Conservation (phyloP, 2,113 vertebrate species). For the Cyprinodon tularosa region DNA sequence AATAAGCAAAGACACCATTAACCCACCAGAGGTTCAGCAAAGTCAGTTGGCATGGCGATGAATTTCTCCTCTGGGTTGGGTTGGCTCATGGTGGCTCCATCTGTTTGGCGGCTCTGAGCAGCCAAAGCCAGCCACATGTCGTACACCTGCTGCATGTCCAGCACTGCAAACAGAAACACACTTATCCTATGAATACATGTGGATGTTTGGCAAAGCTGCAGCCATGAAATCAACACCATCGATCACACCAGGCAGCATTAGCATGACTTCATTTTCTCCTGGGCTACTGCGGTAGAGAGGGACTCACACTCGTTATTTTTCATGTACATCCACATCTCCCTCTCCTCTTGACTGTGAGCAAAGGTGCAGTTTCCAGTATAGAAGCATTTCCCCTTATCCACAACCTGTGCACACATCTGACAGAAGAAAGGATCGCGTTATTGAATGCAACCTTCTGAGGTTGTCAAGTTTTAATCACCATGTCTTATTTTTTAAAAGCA, state of each 20-base stretch:
- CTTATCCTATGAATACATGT: background rate
- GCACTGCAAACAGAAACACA: constrained; percentile 73
- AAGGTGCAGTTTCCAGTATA: constrained; percentile 92
- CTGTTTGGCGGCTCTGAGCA: constrained; percentile 80
- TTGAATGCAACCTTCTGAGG: background rate
- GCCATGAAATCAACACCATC: background rate
- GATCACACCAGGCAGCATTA: background rate
- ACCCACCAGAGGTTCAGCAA: constrained; percentile 88
- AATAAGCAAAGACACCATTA: background rate
- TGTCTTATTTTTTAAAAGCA: background rate
- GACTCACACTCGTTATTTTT: constrained; percentile 92
- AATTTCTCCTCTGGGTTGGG: constrained; percentile 83
- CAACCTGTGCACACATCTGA: constrained; percentile 91
- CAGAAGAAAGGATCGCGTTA: constrained; percentile 10
- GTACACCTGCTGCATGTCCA: constrained; percentile 94
- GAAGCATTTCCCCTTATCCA: constrained; percentile 89
- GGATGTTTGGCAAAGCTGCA: background rate
- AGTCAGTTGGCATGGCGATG: constrained; percentile 95
- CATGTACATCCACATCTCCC: constrained; percentile 97
- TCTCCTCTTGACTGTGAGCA: constrained; percentile 94
- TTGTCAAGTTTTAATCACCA: background rate
- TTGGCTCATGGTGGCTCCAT: constrained; percentile 72
- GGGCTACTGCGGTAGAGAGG: background rate
- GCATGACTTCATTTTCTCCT: background rate
- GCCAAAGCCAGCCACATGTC: constrained; percentile 87